Evolutionary conservation across 2,113 vertebrate genomes (phyloP), one percentile per base, ranked within the genome.

Genomic region (cattle (Bos taurus)): DNA sequence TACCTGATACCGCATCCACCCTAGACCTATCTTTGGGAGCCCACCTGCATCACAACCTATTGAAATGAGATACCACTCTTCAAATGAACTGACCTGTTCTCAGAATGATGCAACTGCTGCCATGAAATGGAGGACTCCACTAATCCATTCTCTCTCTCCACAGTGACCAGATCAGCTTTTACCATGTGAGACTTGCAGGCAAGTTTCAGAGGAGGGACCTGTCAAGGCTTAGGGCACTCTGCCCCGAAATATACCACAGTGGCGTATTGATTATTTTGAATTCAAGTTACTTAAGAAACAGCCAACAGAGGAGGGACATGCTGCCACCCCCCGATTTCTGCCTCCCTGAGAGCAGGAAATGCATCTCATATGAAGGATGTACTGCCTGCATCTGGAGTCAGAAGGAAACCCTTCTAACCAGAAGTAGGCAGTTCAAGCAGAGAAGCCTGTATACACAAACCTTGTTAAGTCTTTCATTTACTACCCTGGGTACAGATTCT

Each of bases 281-380:
- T 71, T 71, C 36, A 71, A 12, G n/a, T 40, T 71, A 23, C n/a
- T 40, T 71, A 71, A 40, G 9, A 71, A 71, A 40, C 19, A 12
- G 67, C 67, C 67, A 71, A 36, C 5, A 21, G 9, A 71, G 10
- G n/a, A 36, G n/a, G n/a, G n/a, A 36, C n/a, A 71, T 36, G 23
- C 67, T 0, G 4, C n/a, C 8, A 1, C 21, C n/a, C 19, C 2
- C 57, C 2, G 0, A 59, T 40, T 40, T 71, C 19, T 57, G 56
- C 21, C 1, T 57, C 56, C 56, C 7, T 23, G 21, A 23, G 56
- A 57, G 56, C 56, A 57, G 21, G 56, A 57, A 23, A 23, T 23
- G 9, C 56, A 57, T 25, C 23, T 25, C 56, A 57, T 57, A 25
- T 10, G 8, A 57, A 57, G 21, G 74, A 15, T 77, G 12, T 14